Conservation (phyloP, 2,797 vertebrate genomes). For the Poeciliopsis paucimaculata region DNA sequence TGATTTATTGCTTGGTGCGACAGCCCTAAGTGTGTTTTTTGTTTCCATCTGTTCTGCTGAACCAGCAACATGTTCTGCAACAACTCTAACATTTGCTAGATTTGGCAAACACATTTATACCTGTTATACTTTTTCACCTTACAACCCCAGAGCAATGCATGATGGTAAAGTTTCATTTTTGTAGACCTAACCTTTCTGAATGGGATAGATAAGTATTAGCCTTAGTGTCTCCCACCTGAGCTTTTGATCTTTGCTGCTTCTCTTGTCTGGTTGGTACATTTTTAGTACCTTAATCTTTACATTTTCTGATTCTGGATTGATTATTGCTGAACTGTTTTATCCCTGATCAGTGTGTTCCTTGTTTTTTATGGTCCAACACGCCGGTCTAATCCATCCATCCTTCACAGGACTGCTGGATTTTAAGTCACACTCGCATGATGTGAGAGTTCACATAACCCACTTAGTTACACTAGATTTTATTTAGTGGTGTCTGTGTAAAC, state of each 20-base stretch:
- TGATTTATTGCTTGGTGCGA: no score
- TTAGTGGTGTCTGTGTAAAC: not conserved
- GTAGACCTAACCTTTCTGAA: not conserved
- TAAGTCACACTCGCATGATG: not conserved
- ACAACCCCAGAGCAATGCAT: not conserved
- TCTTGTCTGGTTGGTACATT: not conserved
- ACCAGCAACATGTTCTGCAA: not conserved
- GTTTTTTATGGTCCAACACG: not conserved
- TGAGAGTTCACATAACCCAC: not conserved
- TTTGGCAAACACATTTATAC: not conserved
- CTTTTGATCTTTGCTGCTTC: not conserved
- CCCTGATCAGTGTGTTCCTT: not conserved
- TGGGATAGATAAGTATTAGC: not conserved
- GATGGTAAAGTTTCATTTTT: not conserved
- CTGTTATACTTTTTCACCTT: no score
- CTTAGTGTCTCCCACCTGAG: not conserved
- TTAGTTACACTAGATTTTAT: not conserved
- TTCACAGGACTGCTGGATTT: not conserved
- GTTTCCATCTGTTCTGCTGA: not conserved
- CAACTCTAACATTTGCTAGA: not conserved
- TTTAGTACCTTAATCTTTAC: not conserved
- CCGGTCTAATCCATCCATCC: no score
- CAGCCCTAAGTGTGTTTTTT: slow-evolving; percentile 67
- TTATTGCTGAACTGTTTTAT: not conserved
- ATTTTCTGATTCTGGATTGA: not conserved